Evolutionary conservation across 1,140 invertebrate species (phyloP), one percentile per base, ranked within the genome.

Genomic region (Drosophila malerkotliana): DNA sequence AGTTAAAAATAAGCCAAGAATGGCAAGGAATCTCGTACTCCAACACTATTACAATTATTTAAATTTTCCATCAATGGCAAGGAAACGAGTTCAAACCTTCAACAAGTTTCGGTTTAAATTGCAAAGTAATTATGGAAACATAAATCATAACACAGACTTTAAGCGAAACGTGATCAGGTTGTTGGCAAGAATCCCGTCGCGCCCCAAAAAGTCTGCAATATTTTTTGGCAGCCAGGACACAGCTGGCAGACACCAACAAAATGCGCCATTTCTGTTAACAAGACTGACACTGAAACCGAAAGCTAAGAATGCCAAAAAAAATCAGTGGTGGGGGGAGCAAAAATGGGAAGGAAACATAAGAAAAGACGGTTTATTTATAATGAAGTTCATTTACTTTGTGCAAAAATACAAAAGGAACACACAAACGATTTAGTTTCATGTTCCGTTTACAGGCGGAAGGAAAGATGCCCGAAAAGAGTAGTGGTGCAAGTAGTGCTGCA

Each of bases 341-440:
- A 10, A 30, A 37, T 47, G 44, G 53, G 9, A 37, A 10, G 21
- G 32, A 34, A 41, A 44, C 34, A 60, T 51, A 55, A 39, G 21
- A 44, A 63, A 47, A 72, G 39, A 53, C 61, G 76, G 57, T 68
- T 81, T 85, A 74, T 72, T 78, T 82, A 79, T 87, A 79, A 87
- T 87, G 83, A 88, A 83, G 57, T 79, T 83, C 83, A 88, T 79
- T 88, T 85, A 58, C 71, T 76, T 78, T 77, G 73, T 84, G 73
- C 55, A 37, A 39, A 68, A 64, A 56, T 48, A 73, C 57, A 74
- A 73, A 59, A 59, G 28, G 60, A 62, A 52, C 58, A 63, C 66
- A 80, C 76, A 72, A 74, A 69, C 66, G 57, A 67, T 78, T 78
- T 82, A 88, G 79, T 72, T 82, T 77, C 53, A 55, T 74, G 64